A percentile compares a stretch with the other conserved stretches of the same genome.
Conservation (phyloP, 2,888 invertebrate genomes). For the Zhuqinia jingwanae region DNA sequence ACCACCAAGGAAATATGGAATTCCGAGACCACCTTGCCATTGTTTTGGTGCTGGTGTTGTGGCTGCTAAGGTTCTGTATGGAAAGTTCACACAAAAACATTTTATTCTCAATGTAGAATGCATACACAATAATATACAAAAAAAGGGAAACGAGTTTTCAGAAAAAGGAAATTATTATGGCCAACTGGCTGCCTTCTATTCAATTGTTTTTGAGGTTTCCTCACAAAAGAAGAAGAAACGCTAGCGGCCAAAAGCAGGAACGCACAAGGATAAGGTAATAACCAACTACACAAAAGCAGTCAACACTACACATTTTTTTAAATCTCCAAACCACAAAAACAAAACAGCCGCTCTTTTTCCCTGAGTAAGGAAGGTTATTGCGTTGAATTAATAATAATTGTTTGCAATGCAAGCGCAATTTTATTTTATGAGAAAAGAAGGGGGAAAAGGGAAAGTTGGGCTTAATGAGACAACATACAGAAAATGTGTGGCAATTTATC, state of each 20-base stretch:
- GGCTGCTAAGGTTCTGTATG: constrained; percentile 67
- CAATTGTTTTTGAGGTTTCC: constrained; percentile 16
- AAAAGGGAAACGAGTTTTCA: neutral
- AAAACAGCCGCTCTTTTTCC: neutral
- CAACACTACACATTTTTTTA: no score
- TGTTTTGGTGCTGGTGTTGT: constrained; percentile 72
- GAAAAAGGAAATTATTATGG: constrained; percentile 13
- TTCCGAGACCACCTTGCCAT: constrained; percentile 77
- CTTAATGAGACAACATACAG: constrained; percentile 31
- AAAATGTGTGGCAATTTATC: constrained; percentile 2
- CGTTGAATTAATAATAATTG: neutral
- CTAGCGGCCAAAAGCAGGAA: neutral
- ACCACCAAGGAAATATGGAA: constrained; percentile 71
- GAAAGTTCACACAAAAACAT: neutral
- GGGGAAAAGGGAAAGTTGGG: neutral
- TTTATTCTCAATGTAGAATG: neutral
- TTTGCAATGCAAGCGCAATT: neutral
- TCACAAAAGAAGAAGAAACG: neutral
- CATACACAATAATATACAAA: neutral
- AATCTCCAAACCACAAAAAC: no score
- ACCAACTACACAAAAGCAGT: neutral
- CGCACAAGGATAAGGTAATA: neutral
- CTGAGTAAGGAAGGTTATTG: neutral
- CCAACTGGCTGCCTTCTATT: neutral
- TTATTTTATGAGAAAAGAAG: constrained; percentile 8